Conservation (phyloP, 2,113 vertebrate genomes). For the Oreotrochilus melanogaster region DNA sequence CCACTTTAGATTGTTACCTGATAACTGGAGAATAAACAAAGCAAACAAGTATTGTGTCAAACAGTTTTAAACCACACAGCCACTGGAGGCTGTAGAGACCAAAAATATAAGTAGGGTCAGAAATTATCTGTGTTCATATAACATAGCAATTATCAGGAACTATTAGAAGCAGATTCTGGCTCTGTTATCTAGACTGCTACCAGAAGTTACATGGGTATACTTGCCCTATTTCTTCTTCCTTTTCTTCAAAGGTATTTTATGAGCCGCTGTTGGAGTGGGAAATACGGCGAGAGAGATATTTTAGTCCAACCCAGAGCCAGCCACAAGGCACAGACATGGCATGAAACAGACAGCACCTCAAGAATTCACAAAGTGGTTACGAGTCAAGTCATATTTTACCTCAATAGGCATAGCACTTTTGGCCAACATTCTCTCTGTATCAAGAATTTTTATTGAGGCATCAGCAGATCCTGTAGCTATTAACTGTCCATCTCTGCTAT, state of each 20-base stretch:
- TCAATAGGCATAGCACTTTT: slow-evolving; percentile 99
- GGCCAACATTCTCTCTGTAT: slow-evolving; percentile 97
- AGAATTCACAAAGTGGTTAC: not conserved
- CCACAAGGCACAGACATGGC: not conserved
- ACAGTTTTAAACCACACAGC: not conserved
- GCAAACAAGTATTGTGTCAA: not conserved
- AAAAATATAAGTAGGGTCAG: accelerated
- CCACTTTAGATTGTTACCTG: not conserved
- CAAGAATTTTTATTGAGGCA: slow-evolving; percentile 97
- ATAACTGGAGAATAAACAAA: not conserved
- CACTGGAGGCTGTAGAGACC: not conserved
- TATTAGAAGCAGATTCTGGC: not conserved
- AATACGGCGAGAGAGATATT: not conserved
- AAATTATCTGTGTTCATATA: not conserved
- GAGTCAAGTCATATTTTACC: slow-evolving; percentile 73
- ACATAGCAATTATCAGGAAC: not conserved
- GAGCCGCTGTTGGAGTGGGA: not conserved
- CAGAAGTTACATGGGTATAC: not conserved
- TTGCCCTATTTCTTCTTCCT: not conserved
- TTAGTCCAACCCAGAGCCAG: not conserved
- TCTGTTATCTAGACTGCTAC: not conserved
- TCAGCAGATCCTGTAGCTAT: slow-evolving; percentile 97
- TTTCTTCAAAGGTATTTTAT: not conserved
- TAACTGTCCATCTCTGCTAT: slow-evolving; percentile 94
- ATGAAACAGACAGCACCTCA: not conserved